Evolutionary conservation across 2,797 vertebrate genomes (phyloP), one percentile per base, ranked within the genome.

Genomic region (Sebastolobus alascanus): DNA sequence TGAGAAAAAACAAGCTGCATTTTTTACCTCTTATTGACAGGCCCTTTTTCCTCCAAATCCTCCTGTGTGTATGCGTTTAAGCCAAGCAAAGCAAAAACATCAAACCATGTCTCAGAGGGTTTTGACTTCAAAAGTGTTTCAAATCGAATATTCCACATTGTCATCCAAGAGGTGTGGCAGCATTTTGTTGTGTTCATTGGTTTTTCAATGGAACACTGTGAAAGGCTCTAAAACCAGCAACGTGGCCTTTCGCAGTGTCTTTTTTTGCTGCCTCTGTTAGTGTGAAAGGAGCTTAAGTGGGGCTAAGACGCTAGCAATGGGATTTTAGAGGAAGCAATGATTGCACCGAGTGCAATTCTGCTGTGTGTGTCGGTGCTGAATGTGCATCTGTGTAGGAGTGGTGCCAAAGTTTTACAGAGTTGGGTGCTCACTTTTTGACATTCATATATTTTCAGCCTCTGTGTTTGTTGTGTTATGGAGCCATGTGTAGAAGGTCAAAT

Each of bases 271-370:
- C 76, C 52, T 56, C 56, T 78, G 83, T 70, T 73, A 1, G 58
- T 77, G 81, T 88, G 80, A 88, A 87, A 89, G 67, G 69, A 84
- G 78, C 80, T 92, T 86, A 88, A 89, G 79, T 72, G 55, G 38
- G 73, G 68, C 73, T 83, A 76, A 89, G 73, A 84, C 59, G 2
- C 59, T 69, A 40, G 79, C 50, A 59, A 25, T 73, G 76, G 84
- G 86, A 88, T 87, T 90, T 85, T 56, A 67, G 43, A 81, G 63
- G 69, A 86, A 86, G 65, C 46, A 25, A 37, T 29, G 11, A 69
- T 50, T 72, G 56, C 60, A 79, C 35, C 37, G 38, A 70, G 75
- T 56, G 46, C 43, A 68, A 35, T 69, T 73, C 78, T 29, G n/a
- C 16, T 9, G 1, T 70, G 1, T 68, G 79, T 56, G 63, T 54